Conservation (phyloP, 2,113 vertebrate genomes). For the Pomatorhinus ruficollis region DNA sequence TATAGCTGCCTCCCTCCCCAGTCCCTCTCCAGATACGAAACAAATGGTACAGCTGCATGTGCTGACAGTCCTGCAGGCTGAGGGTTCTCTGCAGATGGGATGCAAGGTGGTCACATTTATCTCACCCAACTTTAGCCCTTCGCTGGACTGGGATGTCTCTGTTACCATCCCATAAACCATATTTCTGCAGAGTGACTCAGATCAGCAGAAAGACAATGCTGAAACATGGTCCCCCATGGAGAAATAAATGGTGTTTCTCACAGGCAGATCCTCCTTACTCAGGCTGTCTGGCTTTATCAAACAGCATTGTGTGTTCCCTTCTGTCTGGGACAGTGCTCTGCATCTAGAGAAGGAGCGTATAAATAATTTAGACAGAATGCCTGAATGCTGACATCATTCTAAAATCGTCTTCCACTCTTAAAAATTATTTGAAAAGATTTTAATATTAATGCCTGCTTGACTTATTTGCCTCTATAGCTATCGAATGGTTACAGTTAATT, state of each 20-base stretch:
- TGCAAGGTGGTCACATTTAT: not conserved
- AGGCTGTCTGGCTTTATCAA: not conserved
- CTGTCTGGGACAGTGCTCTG: not conserved
- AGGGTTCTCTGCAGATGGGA: not conserved
- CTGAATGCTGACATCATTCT: not conserved
- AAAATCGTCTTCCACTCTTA: not conserved
- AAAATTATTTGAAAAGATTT: not conserved
- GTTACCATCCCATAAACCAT: not conserved
- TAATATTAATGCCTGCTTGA: conserved; percentile 7
- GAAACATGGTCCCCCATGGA: not conserved
- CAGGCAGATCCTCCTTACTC: not conserved
- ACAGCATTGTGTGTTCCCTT: not conserved
- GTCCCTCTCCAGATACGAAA: conserved; percentile 12
- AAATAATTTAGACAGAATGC: conserved; percentile 10
- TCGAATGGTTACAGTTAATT: not conserved
- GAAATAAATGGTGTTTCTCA: not conserved
- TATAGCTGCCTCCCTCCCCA: not conserved
- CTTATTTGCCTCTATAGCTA: not conserved
- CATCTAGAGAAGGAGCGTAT: not conserved
- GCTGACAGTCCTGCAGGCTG: not conserved
- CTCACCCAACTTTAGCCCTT: not conserved
- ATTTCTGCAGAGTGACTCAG: not conserved
- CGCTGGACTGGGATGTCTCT: not conserved
- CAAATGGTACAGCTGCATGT: not conserved
- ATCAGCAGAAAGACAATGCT: not conserved